Evolutionary conservation across 1,140 invertebrate genomes (phyloP).

Genomic region (Meloidogyne exigua): DNA sequence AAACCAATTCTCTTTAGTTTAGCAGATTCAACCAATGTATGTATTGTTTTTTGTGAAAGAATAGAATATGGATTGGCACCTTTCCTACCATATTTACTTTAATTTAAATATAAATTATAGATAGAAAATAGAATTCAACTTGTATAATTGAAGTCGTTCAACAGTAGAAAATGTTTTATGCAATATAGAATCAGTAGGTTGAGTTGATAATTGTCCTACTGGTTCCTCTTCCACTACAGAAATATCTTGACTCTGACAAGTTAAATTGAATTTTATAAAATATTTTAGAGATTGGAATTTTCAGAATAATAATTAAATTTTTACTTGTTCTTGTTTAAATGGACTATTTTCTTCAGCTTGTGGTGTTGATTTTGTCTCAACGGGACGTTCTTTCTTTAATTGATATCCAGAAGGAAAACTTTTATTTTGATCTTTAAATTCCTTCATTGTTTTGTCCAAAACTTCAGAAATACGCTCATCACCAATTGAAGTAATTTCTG

Average conservation of each 20-base stretch:
- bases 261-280: too few relatives aligned
- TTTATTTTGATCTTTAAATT: conserved; percentile 45
- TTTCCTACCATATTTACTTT: conserved; percentile 17
- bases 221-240: conserved; percentile 17
- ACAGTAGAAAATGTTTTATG: conserved; percentile 16
- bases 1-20: conserved; percentile 10
- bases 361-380: conserved; percentile 6
- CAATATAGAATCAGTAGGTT: not conserved
- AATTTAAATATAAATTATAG: not conserved
- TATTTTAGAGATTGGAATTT: conserved; percentile 2
- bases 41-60: conserved; percentile 14
- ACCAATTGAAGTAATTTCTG: conserved; percentile 32
- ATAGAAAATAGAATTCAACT: not conserved
- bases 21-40: conserved; percentile 18
- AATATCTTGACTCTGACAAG: not conserved
- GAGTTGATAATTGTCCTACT: not conserved
- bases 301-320: too few relatives aligned
- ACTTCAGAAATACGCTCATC: conserved; percentile 34
- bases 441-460: conserved; percentile 41
- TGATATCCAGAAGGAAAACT: conserved; percentile 53
- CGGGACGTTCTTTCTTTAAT: conserved; percentile 17
- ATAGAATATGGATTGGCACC: conserved; percentile 17
- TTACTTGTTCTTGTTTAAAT: not conserved
- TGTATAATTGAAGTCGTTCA: not conserved
- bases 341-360: not conserved